Evolutionary conservation across 2,797 vertebrate genomes (phyloP), one percentile per base, ranked within the genome.

Genomic region (Sebastes flavidus): DNA sequence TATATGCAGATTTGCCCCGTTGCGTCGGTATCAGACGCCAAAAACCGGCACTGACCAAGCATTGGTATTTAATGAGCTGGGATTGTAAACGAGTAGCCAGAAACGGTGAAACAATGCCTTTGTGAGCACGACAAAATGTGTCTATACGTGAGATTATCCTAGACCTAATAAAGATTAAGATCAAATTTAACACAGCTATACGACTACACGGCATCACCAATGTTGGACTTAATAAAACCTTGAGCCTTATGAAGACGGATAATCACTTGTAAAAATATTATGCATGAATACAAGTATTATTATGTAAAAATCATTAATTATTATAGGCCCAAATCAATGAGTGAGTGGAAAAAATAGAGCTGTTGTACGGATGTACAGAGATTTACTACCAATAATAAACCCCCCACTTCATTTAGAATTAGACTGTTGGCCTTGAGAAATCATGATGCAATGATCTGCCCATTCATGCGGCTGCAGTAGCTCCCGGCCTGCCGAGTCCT

Each of bases 401-500:
- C 67, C 63, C 29, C 54, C 27, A 22, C 62, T 83, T 77, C 62
- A 72, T 74, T 84, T 70, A 81, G 42, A 88, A 87, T 75, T n/a
- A 77, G 25, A 76, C 65, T 66, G 70, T 67, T 66, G 59, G 72
- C 59, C 72, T 74, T 32, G 59, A 77, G 69, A 86, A 88, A 84
- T 80, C 71, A 38, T 81, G 79, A 91, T 49, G 73, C 80, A 80
- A 89, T 62, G 65, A 84, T 80, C 29, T 29, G 63, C 72, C 77
- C 67, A 66, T 84, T 92, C 86, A 84, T 81, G 81, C 78, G 82
- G 82, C 75, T 75, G 73, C 84, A 89, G 69, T 78, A 79, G 81
- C 87, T 89, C 82, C 62, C 60, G 69, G 78, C 75, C 70, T 68
- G 90, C 86, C 54, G 68, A 86, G 78, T 86, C 77, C 86, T 87